These are phyloP conservation scores for Sitta carolinensis DNA, from an alignment of 2,797 vertebrate genomes.

Conservation along the genomic window DNA sequence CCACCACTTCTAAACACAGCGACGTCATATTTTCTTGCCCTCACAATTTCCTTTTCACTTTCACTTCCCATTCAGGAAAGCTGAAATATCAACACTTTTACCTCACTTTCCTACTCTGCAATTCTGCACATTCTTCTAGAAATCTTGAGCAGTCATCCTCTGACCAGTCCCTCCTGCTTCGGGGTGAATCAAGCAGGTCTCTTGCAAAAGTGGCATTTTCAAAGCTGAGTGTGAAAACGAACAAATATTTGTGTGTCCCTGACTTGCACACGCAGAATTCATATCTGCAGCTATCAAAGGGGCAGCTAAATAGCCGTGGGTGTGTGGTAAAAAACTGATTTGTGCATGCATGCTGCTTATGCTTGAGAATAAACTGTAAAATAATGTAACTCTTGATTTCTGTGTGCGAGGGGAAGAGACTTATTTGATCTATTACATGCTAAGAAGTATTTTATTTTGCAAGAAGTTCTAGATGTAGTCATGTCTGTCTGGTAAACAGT, in stretches of 20 bases:
- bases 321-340: not conserved
- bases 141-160: not conserved
- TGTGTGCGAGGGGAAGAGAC: not conserved
- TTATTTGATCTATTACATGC: not conserved
- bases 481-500: not conserved
- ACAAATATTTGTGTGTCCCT: not conserved
- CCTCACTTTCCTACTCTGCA: not conserved
- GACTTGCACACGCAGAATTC: not conserved
- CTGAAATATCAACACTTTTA: not conserved
- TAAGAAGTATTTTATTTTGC: not conserved
- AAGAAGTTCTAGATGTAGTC: not conserved
- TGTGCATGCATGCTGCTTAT: not conserved
- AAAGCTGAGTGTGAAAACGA: not conserved
- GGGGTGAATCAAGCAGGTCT: not conserved
- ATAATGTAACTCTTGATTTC: not conserved
- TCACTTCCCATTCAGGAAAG: not conserved
- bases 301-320: not conserved
- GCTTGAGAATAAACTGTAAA: not conserved
- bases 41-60: constrained; percentile 16
- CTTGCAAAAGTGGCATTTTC: not conserved
- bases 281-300: not conserved
- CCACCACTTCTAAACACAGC: not conserved
- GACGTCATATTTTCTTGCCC: not conserved
- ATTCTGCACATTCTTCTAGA: not conserved
- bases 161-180: not conserved